Evolutionary conservation across 2,797 vertebrate genomes (phyloP), one percentile per base, ranked within the genome.

Genomic region (Hyperoplus immaculatus): DNA sequence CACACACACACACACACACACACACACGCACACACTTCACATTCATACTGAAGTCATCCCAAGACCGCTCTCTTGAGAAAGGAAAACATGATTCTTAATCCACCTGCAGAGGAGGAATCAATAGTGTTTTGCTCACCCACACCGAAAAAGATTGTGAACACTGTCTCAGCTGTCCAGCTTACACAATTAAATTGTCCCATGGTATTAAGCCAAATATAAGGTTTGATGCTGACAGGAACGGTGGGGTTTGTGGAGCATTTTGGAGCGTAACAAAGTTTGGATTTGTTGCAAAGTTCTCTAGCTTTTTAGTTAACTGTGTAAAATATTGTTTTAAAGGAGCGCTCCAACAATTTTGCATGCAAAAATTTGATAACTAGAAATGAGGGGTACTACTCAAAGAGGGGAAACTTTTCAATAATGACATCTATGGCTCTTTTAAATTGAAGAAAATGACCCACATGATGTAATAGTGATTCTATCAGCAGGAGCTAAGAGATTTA

Each of bases 21-120:
- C 18, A 10, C 49, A 15, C 46, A 43, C 46, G 69, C 7, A 60
- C 5, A 53, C 53, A 66, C 82, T 87, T 90, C 85, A 87, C 88
- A 88, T 90, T 91, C 88, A 88, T 81, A 82, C 77, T 43, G 7
- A 80, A 85, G 63, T 80, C 75, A 80, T 77, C 79, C 61, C 8
- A 39, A 71, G 57, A 45, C 75, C 4, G 16, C 63, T 78, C 88
- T 83, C 81, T 71, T 15, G 79, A 82, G 86, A 78, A 84, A 82
- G 72, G 77, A 56, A 78, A 83, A 77, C 63, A 47, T 66, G 78
- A 84, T 90, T 92, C 79, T 89, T 93, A 91, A 94, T 93, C 87
- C 83, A 91, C 86, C 90, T 83, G 91, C 87, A 86, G 83, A 69
- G 75, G 67, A 82, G 55, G 90, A 94, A 93, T 93, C 93, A 87